Percentiles rank a stretch among this genome's conserved stretches.
phyloP scores from a whole-genome alignment of 2,888 invertebrate genomes.

The Phyllotreta striolata region DNA sequence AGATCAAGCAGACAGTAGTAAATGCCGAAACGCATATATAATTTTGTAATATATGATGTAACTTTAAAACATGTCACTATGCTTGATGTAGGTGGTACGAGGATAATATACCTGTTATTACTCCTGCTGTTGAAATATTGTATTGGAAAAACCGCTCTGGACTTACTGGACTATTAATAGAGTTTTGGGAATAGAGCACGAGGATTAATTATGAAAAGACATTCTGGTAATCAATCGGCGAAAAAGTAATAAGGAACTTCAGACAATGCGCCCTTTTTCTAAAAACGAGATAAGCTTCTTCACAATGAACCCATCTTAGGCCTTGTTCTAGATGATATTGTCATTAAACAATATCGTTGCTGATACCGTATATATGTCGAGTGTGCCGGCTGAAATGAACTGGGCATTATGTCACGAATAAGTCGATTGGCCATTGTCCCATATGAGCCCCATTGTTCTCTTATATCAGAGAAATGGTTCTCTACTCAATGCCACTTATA shows the following conservation, averaged over 20 bases:
- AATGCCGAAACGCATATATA: slow-evolving; percentile 12
- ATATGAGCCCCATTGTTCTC: slow-evolving; percentile 56
- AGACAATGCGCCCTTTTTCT: slow-evolving; percentile 44
- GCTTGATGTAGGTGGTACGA: not conserved
- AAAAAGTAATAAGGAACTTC: slow-evolving; percentile 52
- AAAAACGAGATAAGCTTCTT: slow-evolving; percentile 42
- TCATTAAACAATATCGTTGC: slow-evolving; percentile 62
- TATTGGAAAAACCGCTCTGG: no score
- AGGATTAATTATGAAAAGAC: slow-evolving; percentile 58
- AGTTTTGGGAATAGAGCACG: not conserved
- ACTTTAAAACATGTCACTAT: slow-evolving; percentile 2
- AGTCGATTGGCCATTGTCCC: slow-evolving; percentile 61
- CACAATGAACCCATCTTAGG: slow-evolving; percentile 53
- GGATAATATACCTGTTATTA: not conserved
- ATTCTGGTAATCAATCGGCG: slow-evolving; percentile 54
- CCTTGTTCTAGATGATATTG: slow-evolving; percentile 60
- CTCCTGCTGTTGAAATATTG: no score
- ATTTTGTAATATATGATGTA: slow-evolving; percentile 14
- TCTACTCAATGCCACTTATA: slow-evolving; percentile 26
- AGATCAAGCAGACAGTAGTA: slow-evolving; percentile 24
- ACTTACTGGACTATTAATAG: slow-evolving; percentile 17
- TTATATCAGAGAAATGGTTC: slow-evolving; percentile 54
- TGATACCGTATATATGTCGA: slow-evolving; percentile 60
- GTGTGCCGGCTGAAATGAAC: slow-evolving; percentile 50
- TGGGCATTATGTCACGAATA: slow-evolving; percentile 59